Evolutionary conservation across 2,797 vertebrate species (phyloP).

Genomic region (Muscicapa comitata): DNA sequence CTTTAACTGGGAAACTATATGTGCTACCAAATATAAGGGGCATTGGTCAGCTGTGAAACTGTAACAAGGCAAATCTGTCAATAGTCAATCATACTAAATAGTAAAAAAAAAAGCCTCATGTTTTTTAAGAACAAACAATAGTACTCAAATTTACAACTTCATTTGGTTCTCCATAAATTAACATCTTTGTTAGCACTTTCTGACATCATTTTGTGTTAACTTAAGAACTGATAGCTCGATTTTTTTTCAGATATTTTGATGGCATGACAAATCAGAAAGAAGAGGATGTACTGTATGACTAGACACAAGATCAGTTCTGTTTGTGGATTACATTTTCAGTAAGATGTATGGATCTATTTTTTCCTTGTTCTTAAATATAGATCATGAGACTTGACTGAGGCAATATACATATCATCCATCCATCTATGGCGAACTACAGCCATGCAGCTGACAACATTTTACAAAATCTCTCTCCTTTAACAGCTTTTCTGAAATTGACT

Average conservation of each 20-base stretch:
- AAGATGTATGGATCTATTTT: slow-evolving; percentile 95
- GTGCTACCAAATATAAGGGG: slow-evolving; percentile 31
- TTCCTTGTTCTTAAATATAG: slow-evolving; percentile 88
- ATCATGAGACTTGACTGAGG: slow-evolving; percentile 99
- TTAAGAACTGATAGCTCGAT: slow-evolving; percentile 78
- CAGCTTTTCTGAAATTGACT: slow-evolving; percentile 99
- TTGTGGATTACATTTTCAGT: slow-evolving; percentile 96
- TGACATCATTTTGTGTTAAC: slow-evolving; percentile 76
- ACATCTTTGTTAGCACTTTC: slow-evolving; percentile 73
- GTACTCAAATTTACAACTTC: slow-evolving; percentile 76
- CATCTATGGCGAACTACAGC: slow-evolving; percentile 99
- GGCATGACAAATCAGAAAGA: slow-evolving; percentile 90
- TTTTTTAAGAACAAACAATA: slow-evolving; percentile 69
- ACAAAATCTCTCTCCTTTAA: slow-evolving; percentile 99
- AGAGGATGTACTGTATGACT: slow-evolving; percentile 86
- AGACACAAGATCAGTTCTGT: slow-evolving; percentile 82
- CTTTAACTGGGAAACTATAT: slow-evolving; percentile 42
- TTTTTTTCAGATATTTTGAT: slow-evolving; percentile 89
- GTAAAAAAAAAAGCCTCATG: slow-evolving; percentile 4
- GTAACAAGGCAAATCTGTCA: slow-evolving; percentile 46
- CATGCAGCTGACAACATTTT: slow-evolving; percentile 99
- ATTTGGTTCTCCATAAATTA: slow-evolving; percentile 75
- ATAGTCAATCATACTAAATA: slow-evolving; percentile 40
- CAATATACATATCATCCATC: slow-evolving; percentile 97
- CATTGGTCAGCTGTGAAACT: slow-evolving; percentile 41